Base-by-base conservation (phyloP, 2,113 vertebrate genomes). In the Epinephelus lanceolatus region DNA sequence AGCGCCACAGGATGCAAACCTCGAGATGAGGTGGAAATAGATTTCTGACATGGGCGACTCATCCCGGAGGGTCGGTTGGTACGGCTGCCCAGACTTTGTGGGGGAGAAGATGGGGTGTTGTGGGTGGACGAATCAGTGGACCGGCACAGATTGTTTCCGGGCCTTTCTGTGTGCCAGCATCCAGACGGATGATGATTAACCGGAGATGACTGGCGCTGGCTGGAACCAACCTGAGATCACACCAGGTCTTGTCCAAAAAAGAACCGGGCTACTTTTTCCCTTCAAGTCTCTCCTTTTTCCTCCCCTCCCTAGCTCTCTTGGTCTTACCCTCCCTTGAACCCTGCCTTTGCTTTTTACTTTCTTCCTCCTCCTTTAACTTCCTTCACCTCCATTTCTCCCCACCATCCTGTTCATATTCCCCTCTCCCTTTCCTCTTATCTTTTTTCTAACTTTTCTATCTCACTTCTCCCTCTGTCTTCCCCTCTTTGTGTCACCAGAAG, bases 171-270 rank as follows among this genome's bases (percentile, higher is more conserved):
- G 62, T 76, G 79, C 87, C 57, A 66, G 78, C 7, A 6, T 84
- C 87, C 87, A 86, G 83, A 87, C 57, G 74, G 52, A 88, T 81
- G 77, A 84, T 80, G 74, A 82, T 86, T 80, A 93, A 88, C 79
- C 0, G 25, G 53, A 42, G 25, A 30, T 81, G 90, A 92, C 85
- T 77, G 84, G 51, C 70, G 71, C 69, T 78, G 70, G 78, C 86
- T 83, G 85, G 66, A 78, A 37, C 66, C 14, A 8, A 87, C 51
- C 63, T 13, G 47, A 77, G 67, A 85, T 88, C 53, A 83, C 75
- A 85, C 86, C 73, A 70, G 53, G 49, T 60, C 76, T 86, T 2
- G 19, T 65, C 62, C 52, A 81, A 70, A 85, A 86, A 33, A 82
- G 42, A 87, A 51, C 45, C 21, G 23, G 77, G 68, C 51, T 71